Evolutionary conservation across 2,888 invertebrate species (phyloP).

Genomic region (Ophion obscuratus): DNA sequence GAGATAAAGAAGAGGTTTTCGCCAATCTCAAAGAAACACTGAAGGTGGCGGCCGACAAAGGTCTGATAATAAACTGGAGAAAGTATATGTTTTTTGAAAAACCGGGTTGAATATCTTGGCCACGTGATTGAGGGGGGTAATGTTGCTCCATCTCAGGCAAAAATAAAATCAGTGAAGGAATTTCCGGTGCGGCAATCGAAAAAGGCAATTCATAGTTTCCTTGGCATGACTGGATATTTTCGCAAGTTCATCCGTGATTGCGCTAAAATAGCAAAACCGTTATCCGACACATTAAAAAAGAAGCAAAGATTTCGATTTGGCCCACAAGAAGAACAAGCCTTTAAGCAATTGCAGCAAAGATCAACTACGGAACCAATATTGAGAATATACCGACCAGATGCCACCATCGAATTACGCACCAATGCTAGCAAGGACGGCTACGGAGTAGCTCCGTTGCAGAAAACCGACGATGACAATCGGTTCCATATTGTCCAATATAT

Average conservation of each 20-base stretch:
- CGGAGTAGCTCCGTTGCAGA: conserved; percentile 73
- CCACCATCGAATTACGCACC: conserved; percentile 65
- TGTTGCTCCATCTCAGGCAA: conserved; percentile 57
- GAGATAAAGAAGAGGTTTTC: too few species aligned
- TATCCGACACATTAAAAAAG: conserved; percentile 71
- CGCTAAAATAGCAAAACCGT: conserved; percentile 70
- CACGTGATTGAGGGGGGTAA: conserved; percentile 46
- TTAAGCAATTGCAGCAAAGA: conserved; percentile 56
- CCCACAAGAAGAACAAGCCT: conserved; percentile 36
- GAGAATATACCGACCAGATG: conserved; percentile 53
- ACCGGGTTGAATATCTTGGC: conserved; percentile 61
- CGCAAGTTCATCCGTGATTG: conserved; percentile 68
- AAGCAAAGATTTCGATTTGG: conserved; percentile 64
- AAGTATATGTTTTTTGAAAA: conserved; percentile 48
- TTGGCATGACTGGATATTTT: conserved; percentile 69
- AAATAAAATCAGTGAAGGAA: conserved; percentile 60
- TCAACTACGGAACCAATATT: conserved; percentile 59
- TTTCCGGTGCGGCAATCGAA: conserved; percentile 57
- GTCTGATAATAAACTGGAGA: too few species aligned
- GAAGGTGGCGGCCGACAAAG: too few species aligned
- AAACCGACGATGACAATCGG: conserved; percentile 60
- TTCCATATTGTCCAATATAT: conserved; percentile 71
- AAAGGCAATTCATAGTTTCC: conserved; percentile 59
- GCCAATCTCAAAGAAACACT: too few species aligned
- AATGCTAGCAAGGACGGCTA: conserved; percentile 68